Evolutionary conservation across 2,113 vertebrate genomes (phyloP).

Genomic region (Epinephelus cyanopodus): DNA sequence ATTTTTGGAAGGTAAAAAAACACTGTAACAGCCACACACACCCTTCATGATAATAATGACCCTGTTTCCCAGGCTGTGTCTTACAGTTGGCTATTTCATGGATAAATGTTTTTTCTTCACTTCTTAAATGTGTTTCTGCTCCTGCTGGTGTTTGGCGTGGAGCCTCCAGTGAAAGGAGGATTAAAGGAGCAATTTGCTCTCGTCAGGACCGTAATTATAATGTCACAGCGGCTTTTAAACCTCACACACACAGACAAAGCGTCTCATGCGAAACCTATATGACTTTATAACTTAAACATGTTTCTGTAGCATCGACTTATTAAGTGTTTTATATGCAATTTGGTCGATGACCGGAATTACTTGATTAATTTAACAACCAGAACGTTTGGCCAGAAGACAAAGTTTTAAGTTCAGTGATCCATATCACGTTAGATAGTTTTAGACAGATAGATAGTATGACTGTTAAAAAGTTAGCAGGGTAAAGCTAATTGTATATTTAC

Average conservation of each 20-base stretch:
- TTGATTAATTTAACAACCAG: too few relatives aligned
- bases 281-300: background rate
- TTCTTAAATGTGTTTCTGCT: background rate
- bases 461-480: too few relatives aligned
- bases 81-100: slow-evolving; percentile 2
- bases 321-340: background rate
- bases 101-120: background rate
- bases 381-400: too few relatives aligned
- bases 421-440: too few relatives aligned
- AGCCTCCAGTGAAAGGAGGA: slow-evolving; percentile 25
- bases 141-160: slow-evolving; percentile 8
- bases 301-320: background rate
- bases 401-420: too few relatives aligned
- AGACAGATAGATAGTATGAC: too few relatives aligned
- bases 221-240: background rate
- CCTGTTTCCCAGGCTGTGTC: background rate
- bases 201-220: background rate
- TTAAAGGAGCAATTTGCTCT: slow-evolving; percentile 36
- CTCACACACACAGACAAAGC: background rate
- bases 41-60: background rate
- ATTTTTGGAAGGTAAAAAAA: background rate
- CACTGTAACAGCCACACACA: background rate
- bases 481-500: too few relatives aligned
- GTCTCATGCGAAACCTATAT: background rate
- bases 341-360: background rate